Evolutionary conservation across 2,113 vertebrate genomes (phyloP), one percentile per base, ranked within the genome.

Genomic region (Hyla sarda): DNA sequence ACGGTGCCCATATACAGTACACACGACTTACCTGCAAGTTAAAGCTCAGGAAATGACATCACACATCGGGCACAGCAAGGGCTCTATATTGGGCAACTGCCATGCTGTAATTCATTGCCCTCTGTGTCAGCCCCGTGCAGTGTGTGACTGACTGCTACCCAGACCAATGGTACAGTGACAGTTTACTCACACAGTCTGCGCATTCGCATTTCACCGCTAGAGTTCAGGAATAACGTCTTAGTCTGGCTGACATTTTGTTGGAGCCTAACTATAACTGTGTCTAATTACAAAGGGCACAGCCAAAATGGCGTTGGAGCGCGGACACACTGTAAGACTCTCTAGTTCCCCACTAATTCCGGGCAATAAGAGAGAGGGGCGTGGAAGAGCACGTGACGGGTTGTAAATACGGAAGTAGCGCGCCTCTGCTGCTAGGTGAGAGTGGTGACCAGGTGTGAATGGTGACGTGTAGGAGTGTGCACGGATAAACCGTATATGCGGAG

Each of bases 361-460:
- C n/a, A n/a, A n/a, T n/a, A n/a, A n/a, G n/a, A n/a, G n/a, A n/a
- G 9, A 5, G 11, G 1, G 37, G 23, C 37, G 37, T 11, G 37
- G 23, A 10, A 7, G 37, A 14, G 10, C 23, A 7, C 72, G 72
- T 75, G 72, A 25, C 32, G 54, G 21, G 80, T 34, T 52, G 80
- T 82, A 82, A 82, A 82, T 48, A 82, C 80, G 80, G 80, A 82
- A 82, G 62, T 71, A 82, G 19, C 25, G 21, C 41, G 7, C 62
- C 13, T 12, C 28, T 16, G 5, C 23, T 5, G 34, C 45, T 65
- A 34, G 80, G 80, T 82, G 80, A 82, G 80, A 41, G 23, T 41
- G 13, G 65, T 17, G 28, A n/a, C n/a, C n/a, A n/a, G n/a, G n/a
- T n/a, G 2, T 73, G 69, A 45, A 5, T 45, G 32, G 14, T 34